These are phyloP conservation scores for Pammene aurita DNA, from an alignment of 2,888 invertebrate genomes.

Conservation along the genomic window DNA sequence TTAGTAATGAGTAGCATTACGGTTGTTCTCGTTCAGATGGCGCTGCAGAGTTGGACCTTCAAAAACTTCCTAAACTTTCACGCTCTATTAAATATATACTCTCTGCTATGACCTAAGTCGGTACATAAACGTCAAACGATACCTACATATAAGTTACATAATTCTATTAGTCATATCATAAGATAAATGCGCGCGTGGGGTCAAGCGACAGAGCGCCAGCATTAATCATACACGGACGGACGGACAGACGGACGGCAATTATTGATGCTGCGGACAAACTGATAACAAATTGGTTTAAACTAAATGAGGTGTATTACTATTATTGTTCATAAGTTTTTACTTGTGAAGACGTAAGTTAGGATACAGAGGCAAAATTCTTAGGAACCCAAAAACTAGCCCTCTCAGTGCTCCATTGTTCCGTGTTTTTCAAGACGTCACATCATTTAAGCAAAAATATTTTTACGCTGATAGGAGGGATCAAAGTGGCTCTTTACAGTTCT, in stretches of 20 bases:
- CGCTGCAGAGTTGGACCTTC: no score
- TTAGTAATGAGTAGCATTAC: no score
- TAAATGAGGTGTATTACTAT: slow-evolving; percentile 10
- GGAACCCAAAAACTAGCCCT: no score
- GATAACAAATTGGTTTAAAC: slow-evolving; percentile 14
- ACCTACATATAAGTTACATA: slow-evolving; percentile 14
- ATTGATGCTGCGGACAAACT: slow-evolving; percentile 31
- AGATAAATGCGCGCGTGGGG: slow-evolving; percentile 47
- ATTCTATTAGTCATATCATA: slow-evolving; percentile 30
- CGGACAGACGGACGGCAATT: slow-evolving; percentile 43
- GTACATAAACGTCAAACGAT: neutral
- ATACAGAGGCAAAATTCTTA: no score
- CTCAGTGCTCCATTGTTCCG: no score
- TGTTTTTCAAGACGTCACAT: neutral
- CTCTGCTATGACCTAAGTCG: no score
- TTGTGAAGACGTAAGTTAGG: neutral
- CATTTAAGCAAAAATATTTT: no score
- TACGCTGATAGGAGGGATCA: no score
- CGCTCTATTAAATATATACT: no score
- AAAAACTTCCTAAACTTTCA: no score
- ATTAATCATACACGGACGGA: slow-evolving; percentile 61
- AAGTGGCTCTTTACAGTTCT: no score
- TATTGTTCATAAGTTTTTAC: neutral
- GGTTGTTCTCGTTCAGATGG: no score
- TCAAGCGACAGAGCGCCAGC: slow-evolving; percentile 55